Evolutionary conservation across 2,888 invertebrate species (phyloP), one percentile per base, ranked within the genome.

Genomic region (Agrotis exclamationis): DNA sequence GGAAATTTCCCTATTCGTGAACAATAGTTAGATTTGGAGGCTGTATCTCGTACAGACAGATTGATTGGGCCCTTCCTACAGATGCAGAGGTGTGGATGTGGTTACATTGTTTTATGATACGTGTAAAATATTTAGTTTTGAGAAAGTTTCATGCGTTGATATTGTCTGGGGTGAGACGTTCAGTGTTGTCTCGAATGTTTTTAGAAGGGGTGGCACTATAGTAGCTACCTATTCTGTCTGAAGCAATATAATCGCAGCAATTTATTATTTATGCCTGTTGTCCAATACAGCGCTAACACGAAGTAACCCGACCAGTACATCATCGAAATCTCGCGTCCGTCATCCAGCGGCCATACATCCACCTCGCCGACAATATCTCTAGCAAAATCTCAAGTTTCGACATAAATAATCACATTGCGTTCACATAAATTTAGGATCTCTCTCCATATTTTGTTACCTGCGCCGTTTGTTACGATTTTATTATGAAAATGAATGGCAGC

Each of bases 401-500:
- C 91, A 92, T 94, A 94, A 94, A 94, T 95, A 92, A 92, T 88
- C 87, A 87, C 87, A 90, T 93, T 90, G 92, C 91, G 93, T 92
- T 92, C 91, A 85, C 92, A 94, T 95, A 95, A 95, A 96, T 96
- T 91, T 88, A 84, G 90, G 90, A 92, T 94, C 94, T 93, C 91
- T 93, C 94, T 96, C 95, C 95, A 95, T 95, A 95, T 95, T 95
- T 95, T 92, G 95, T 94, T 96, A 96, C 96, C 96, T 96, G 94
- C 87, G 89, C 93, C 94, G 94, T 95, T 95, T 95, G 95, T 95
- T 95, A 93, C 96, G 94, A 96, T 96, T 96, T 96, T 96, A 96
- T 96, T 96, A 96, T 96, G 96, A 96, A 95, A 96, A 96, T 96
- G 96, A 96, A 96, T 95, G 96, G 95, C 94, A 93, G 92, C 87